Base-by-base conservation (phyloP, 2,888 invertebrate species). In the Tanytarsus gracilentus region DNA sequence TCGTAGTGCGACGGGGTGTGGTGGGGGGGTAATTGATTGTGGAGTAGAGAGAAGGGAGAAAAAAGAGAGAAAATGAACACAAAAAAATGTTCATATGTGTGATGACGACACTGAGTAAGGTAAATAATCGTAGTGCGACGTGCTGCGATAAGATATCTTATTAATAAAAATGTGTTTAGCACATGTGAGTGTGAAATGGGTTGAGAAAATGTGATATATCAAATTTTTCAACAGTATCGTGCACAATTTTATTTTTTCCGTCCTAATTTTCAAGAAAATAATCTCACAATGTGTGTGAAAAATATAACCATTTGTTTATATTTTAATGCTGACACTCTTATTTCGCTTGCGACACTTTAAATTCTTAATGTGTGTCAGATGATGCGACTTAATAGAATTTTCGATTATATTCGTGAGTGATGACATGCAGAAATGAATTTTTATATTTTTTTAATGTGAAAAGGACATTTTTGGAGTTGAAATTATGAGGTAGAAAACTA, bases 71-170 rank as follows among this genome's bases (percentile, higher is more conserved):
- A n/a, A n/a, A n/a, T n/a, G n/a, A n/a, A n/a, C n/a, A n/a, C n/a
- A n/a, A n/a, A n/a, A n/a, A n/a, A n/a, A n/a, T n/a, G n/a, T n/a
- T n/a, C n/a, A n/a, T n/a, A n/a, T n/a, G n/a, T 9, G 23, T 18
- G 40, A 18, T 44, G 44, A 44, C 44, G 44, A 44, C 44, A 44
- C 23, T 23, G 21, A 23, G 21, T 44, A 44, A 40, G 44, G 44
- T 44, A 44, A 44, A 44, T 44, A 44, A 44, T 21, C 18, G 21
- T 16, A 44, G n/a, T n/a, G 23, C 44, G 44, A 44, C 44, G 6
- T 44, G 21, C 23, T 8, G 21, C 44, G 44, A 44, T 44, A 44
- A 44, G 44, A 44, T 36, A 36, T 36, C 16, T 36, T 14, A n/a
- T n/a, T n/a, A n/a, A n/a, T n/a, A n/a, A n/a, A n/a, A n/a, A n/a